Conservation (phyloP, 2,797 vertebrate genomes). For the Sebastes aleutianus region DNA sequence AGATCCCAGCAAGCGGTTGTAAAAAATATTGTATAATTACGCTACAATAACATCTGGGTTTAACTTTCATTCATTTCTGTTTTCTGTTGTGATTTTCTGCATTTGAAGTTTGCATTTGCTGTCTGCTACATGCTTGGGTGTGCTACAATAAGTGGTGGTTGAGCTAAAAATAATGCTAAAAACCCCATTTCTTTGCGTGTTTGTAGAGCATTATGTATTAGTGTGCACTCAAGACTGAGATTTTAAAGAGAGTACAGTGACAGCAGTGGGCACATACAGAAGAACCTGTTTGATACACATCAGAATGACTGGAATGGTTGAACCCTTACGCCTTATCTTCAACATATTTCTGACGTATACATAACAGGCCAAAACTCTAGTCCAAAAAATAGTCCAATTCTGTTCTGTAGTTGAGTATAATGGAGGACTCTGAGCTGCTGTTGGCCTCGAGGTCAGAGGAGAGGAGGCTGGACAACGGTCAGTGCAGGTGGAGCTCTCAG, state of each 20-base stretch:
- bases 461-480: conserved; percentile 29
- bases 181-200: background rate
- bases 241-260: background rate
- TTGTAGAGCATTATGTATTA: background rate
- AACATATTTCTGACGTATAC: background rate
- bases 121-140: background rate
- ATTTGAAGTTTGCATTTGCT: background rate
- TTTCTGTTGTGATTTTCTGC: background rate
- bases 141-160: background rate
- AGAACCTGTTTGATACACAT: conserved; percentile 77
- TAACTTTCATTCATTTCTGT: background rate
- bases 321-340: background rate
- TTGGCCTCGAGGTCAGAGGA: conserved; percentile 29
- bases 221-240: background rate
- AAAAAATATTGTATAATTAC: background rate
- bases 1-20: background rate
- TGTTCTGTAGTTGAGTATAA: conserved; percentile 1
- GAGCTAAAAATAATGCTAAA: background rate
- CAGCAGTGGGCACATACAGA: conserved; percentile 26
- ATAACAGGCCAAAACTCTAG: background rate
- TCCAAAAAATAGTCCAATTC: background rate
- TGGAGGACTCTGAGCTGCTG: conserved; percentile 67
- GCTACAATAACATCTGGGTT: background rate
- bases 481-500: conserved; percentile 35
- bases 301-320: conserved; percentile 70